Evolutionary conservation across 1,140 invertebrate species (phyloP).

Genomic region (Pteromalus puparum): DNA sequence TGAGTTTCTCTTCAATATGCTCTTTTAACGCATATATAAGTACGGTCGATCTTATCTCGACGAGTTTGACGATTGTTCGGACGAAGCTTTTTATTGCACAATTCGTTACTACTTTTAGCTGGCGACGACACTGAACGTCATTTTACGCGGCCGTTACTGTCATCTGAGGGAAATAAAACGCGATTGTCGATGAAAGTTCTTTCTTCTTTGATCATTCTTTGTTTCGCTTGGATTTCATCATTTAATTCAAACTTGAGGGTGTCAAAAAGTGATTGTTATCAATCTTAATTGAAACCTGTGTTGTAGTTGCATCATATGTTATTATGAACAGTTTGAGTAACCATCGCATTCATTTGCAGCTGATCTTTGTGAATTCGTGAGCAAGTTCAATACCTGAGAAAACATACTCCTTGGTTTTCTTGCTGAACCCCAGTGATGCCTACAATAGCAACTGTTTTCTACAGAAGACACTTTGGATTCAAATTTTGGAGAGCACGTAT

Average conservation of each 20-base stretch:
- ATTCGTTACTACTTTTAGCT: not conserved
- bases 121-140: not conserved
- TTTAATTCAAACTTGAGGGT: not conserved
- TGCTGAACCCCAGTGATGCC: slow-evolving; percentile 38
- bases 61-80: not conserved
- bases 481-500: slow-evolving; percentile 65
- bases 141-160: not conserved
- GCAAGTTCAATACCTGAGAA: not conserved
- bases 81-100: slow-evolving; percentile 7
- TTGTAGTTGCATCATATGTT: not conserved
- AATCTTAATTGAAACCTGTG: not conserved
- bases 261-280: not conserved
- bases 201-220: not conserved
- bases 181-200: not conserved
- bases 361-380: not conserved
- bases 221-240: not conserved
- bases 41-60: not conserved
- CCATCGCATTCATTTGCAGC: not conserved
- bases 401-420: not conserved
- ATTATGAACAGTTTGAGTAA: not conserved
- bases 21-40: not conserved
- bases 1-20: slow-evolving; percentile 25
- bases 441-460: slow-evolving; percentile 47
- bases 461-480: slow-evolving; percentile 63
- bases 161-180: not conserved